Evolutionary conservation across 2,113 vertebrate species (phyloP).

Genomic region (Caranx melampygus): DNA sequence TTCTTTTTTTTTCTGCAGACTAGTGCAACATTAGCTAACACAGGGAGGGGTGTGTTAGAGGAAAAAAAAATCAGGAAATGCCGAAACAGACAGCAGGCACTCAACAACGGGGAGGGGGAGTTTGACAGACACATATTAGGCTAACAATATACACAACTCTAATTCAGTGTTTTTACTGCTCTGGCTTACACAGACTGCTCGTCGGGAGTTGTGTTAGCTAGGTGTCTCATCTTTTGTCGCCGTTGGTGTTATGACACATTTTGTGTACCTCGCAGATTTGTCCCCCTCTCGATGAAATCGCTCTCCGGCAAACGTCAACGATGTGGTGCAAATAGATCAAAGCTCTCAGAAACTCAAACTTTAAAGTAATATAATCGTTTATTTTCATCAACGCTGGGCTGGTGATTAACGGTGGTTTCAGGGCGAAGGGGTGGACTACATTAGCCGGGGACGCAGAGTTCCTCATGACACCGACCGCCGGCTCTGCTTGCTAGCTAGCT

Average conservation of each 20-base stretch:
- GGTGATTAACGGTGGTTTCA: fast-evolving
- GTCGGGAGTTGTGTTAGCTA: neutral
- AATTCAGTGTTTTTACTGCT: neutral
- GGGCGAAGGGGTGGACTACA: neutral
- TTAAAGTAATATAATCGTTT: neutral
- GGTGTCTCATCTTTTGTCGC: neutral
- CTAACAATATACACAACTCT: neutral
- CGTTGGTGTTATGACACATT: conserved; percentile 14
- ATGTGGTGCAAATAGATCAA: neutral
- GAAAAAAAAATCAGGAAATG: conserved; percentile 74
- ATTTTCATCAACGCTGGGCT: fast-evolving
- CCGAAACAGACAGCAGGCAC: conserved; percentile 38
- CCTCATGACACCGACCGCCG: conserved; percentile 13
- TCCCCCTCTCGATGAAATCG: neutral
- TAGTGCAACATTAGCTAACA: conserved; percentile 40
- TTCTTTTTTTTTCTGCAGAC: conserved; percentile 38
- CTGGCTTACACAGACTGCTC: neutral
- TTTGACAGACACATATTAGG: neutral
- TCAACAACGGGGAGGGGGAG: neutral
- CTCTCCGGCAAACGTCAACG: neutral
- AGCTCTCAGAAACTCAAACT: neutral
- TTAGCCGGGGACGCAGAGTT: neutral
- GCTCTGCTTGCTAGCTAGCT: conserved; percentile 23
- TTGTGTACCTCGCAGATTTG: neutral
- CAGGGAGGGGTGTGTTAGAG: conserved; percentile 47